Evolutionary conservation across 2,888 invertebrate genomes (phyloP).

Genomic region (Eucriotettix oculatus): DNA sequence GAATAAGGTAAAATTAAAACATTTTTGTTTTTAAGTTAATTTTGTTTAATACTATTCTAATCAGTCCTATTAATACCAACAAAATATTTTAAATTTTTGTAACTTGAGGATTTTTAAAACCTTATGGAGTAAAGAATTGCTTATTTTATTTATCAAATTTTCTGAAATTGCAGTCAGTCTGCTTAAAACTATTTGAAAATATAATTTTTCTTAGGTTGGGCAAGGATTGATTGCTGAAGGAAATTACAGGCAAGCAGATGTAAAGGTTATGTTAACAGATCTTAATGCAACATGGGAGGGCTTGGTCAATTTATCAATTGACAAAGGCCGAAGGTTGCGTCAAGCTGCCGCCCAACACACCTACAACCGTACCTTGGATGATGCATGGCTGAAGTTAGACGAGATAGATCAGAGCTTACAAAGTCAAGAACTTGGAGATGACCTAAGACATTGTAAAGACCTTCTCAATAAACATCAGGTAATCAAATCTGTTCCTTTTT

Average conservation of each 20-base stretch:
- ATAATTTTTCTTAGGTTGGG: slow-evolving; percentile 24
- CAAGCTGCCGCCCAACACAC: slow-evolving; percentile 73
- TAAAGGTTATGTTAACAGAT: slow-evolving; percentile 45
- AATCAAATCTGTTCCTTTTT: neutral
- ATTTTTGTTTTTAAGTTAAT: neutral
- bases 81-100: neutral
- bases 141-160: too few relatives aligned
- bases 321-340: slow-evolving; percentile 56
- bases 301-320: slow-evolving; percentile 46
- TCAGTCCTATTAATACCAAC: neutral
- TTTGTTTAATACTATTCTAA: too few relatives aligned
- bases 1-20: slow-evolving; percentile 43
- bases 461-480: slow-evolving; percentile 78
- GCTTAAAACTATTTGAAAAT: too few relatives aligned
- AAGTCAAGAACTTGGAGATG: slow-evolving; percentile 71
- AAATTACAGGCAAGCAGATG: slow-evolving; percentile 51
- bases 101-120: neutral
- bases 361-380: slow-evolving; percentile 67
- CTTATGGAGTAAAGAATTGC: too few relatives aligned
- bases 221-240: slow-evolving; percentile 53
- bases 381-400: slow-evolving; percentile 69
- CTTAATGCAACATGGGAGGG: slow-evolving; percentile 65
- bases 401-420: slow-evolving; percentile 66
- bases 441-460: slow-evolving; percentile 81
- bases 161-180: too few relatives aligned